Base-by-base conservation (phyloP, 2,797 vertebrate species). In the Neoniphon sammara region DNA sequence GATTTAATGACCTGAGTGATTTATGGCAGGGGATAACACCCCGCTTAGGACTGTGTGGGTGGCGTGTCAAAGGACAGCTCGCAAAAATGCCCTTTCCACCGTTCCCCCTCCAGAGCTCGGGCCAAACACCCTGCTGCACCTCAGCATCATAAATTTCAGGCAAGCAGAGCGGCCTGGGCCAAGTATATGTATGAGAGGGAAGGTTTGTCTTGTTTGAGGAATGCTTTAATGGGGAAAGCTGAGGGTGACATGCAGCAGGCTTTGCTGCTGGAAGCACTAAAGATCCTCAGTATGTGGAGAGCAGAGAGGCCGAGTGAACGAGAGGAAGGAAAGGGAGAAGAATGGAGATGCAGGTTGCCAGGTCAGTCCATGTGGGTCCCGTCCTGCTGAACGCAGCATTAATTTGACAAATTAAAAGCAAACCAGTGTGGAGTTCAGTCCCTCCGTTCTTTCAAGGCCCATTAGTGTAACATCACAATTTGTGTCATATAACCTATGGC, bases 1-100 rank as follows among this genome's bases (percentile, higher is more conserved):
- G 84, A 90, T 90, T 90, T 90, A 91, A 91, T 81, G 81, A 85
- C 77, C 84, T 31, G 0, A 31, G 79, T 92, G 92, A 94, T 92
- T 93, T 91, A 91, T 92, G 50, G 65, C 52, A 5, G 77, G 61
- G 77, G 85, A 71, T 84, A 77, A 82, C 75, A 81, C 88, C 79
- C 79, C 50, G 68, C 79, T 91, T 82, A 88, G 64, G 72, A 72
- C 87, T 64, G 70, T 80, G 86, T 84, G 90, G 91, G 90, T 89
- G 89, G 91, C 14, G 25, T 85, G 89, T 88, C 83, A 87, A 73
- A 90, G 89, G 91, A 90, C 87, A 50, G 79, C 80, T 89, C 57
- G 52, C 87, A 88, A 87, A 91, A 88, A 81, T 78, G 74, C 68
- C 82, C 80, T 87, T 85, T 88, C 76, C 39, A 63, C 39, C 11